Evolutionary conservation across 2,113 vertebrate genomes (phyloP), one percentile per base, ranked within the genome.

Genomic region (Gymnorhina tibicen): DNA sequence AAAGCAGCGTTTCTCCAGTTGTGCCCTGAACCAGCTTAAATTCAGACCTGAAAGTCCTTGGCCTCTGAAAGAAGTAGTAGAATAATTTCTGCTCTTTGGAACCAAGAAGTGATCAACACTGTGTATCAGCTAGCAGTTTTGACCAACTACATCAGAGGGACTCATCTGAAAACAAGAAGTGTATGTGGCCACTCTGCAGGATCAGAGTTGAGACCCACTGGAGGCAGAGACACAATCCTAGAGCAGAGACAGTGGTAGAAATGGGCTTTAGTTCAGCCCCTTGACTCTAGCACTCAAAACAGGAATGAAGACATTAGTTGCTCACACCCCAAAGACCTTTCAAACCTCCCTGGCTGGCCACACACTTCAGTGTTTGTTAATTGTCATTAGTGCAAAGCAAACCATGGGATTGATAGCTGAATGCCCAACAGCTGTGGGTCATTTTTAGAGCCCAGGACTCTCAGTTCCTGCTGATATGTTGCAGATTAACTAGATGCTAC

Each of bases 71-170:
- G 16, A 85, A 70, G 20, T 9, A 55, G 39, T 33, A 63, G 33
- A 82, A 89, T 42, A 94, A 68, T 50, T 95, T 19, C 18, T 85
- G 24, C 26, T 70, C 52, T 76, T 87, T 90, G 28, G 28, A 87
- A 88, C 5, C 17, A 81, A 88, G 13, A 80, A 58, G 33, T 24
- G 10, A 66, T 74, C 0, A 69, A 60, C 88, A 82, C 32, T 11
- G 4, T 35, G 3, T 28, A 7, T 35, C 17, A 30, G 6, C 39
- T 77, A 80, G 30, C 39, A 46, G 16, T 53, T 85, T 88, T 85
- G 50, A 46, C 10, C 10, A 55, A 8, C 13, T 42, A 13, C 16
- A 28, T 86, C 3, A 32, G 35, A 84, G 13, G 13, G 16, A 30
- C 23, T 50, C 11, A 42, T 67, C 6, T 86, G 46, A 55, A 94